phyloP scores from a whole-genome alignment of 1,140 invertebrate genomes.

The Sycophila sp. region DNA sequence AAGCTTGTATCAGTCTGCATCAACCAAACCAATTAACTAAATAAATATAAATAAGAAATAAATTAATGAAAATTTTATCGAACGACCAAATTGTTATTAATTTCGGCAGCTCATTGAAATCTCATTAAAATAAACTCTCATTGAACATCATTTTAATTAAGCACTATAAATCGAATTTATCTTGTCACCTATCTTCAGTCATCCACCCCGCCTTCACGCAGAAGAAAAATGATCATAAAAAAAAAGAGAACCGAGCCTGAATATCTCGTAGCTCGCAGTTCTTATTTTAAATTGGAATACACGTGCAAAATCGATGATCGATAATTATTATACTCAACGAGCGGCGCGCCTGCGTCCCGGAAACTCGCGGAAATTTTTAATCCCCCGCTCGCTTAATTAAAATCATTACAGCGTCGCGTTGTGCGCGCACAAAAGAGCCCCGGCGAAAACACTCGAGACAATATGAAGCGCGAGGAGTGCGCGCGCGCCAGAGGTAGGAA shows the following conservation, averaged over 20 bases:
- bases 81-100: no score
- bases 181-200: no score
- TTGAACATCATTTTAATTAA: no score
- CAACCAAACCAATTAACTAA: no score
- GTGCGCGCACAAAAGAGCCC: neutral
- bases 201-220: no score
- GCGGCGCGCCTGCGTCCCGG: neutral
- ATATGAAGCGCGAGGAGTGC: neutral
- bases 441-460: slow-evolving; percentile 20
- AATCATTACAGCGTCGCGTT: neutral
- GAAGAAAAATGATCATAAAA: no score
- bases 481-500: neutral
- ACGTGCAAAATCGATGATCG: neutral
- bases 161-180: no score
- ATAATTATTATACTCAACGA: neutral
- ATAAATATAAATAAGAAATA: no score
- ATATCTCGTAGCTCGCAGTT: neutral
- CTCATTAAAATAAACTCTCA: no score
- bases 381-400: neutral
- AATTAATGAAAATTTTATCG: no score
- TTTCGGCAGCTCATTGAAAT: no score
- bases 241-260: neutral
- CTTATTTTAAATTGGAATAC: neutral
- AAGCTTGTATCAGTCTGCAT: no score
- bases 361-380: neutral